Evolutionary conservation across 2,113 vertebrate genomes (phyloP), one percentile per base, ranked within the genome.

Genomic region (Lagopus muta): DNA sequence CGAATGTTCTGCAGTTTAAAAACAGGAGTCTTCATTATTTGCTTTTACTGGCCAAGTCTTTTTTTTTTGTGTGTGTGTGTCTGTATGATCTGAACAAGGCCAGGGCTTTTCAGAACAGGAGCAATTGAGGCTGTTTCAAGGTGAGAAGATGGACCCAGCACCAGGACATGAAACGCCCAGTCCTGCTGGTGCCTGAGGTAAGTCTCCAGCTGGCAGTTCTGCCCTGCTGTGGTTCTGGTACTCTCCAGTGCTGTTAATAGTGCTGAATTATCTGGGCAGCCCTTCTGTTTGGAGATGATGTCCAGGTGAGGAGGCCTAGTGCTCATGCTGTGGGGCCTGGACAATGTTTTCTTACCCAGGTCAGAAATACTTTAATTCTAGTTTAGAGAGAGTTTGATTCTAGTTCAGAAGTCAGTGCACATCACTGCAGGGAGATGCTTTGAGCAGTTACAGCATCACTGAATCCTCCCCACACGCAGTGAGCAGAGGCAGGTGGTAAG

Each of bases 91-190:
- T 80, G 73, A 79, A 42, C 32, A 66, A 82, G 40, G 71, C 22
- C 79, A 58, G 45, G 54, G 69, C 40, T 91, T 73, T 7, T 8
- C 38, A 32, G 70, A 76, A 10, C 50, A 64, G 78, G 66, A 85
- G 34, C 62, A 79, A 60, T 71, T 78, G 20, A 71, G 83, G 55
- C 75, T 90, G 86, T 88, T 95, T 88, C 52, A 74, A 81, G 79
- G 90, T 86, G 84, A 78, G 78, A 2, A 45, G 45, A 28, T 38
- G 82, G 71, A 72, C 15, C 57, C 48, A 55, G 12, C 6, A 16
- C 69, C 28, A 64, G 45, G 64, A 19, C 43, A 74, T 78, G 77
- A 25, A 24, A 13, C 2, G 10, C 5, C 47, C 66, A 14, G 36
- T 22, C 13, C 16, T 14, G 4, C 19, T 28, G 42, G 17, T 19